Evolutionary conservation across 2,888 invertebrate genomes (phyloP).

Genomic region (Exocentrus adspersus): DNA sequence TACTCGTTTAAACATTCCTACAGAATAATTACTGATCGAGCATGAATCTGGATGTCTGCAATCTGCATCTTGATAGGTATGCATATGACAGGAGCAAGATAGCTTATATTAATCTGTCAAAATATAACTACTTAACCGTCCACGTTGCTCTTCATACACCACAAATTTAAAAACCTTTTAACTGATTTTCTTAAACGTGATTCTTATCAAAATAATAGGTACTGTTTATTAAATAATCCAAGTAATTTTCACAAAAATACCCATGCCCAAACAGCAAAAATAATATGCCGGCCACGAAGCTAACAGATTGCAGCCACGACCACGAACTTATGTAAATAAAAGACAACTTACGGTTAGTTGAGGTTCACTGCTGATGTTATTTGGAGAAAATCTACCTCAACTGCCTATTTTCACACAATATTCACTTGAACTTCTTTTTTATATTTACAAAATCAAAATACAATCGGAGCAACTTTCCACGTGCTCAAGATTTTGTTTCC

Average conservation of each 20-base stretch:
- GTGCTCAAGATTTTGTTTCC: slow-evolving; percentile 76
- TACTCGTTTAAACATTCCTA: too few relatives aligned
- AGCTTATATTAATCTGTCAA: background rate
- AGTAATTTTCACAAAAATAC: slow-evolving; percentile 24
- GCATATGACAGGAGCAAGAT: background rate
- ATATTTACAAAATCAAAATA: slow-evolving; percentile 42
- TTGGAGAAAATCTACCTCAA: slow-evolving; percentile 35
- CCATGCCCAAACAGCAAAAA: slow-evolving; percentile 28
- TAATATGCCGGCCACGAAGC: slow-evolving; percentile 53
- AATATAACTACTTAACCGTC: background rate
- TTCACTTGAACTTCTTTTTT: slow-evolving; percentile 36
- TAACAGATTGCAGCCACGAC: slow-evolving; percentile 43
- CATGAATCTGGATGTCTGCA: too few relatives aligned
- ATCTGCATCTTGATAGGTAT: too few relatives aligned
- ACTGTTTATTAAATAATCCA: too few relatives aligned
- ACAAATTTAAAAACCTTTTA: background rate
- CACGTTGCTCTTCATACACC: background rate
- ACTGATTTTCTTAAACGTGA: background rate
- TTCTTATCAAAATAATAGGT: too few relatives aligned
- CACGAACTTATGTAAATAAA: slow-evolving; percentile 36
- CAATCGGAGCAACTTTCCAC: slow-evolving; percentile 65
- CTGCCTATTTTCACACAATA: slow-evolving; percentile 41
- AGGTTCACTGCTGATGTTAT: slow-evolving; percentile 27
- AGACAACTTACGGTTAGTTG: slow-evolving; percentile 52
- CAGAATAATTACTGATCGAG: too few relatives aligned